A percentile compares a stretch with the other conserved stretches of the same genome.
These are phyloP conservation scores for Desoria tigrina DNA, from an alignment of 2,888 invertebrate genomes.

Conservation along the genomic window DNA sequence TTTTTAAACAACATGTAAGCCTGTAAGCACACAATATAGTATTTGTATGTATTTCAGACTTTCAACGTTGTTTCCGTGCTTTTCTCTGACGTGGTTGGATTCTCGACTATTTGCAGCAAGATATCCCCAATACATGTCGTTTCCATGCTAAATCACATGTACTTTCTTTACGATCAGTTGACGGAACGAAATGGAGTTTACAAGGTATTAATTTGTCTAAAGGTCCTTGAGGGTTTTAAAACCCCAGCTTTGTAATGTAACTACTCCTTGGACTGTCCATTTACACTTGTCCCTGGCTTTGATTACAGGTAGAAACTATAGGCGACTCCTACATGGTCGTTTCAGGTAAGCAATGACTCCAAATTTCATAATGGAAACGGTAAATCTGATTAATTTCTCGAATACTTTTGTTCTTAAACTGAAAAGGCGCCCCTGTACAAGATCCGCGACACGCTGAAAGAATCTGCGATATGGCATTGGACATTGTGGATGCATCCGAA, in stretches of 20 bases:
- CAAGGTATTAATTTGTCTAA: conserved; percentile 66
- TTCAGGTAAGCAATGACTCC: conserved; percentile 74
- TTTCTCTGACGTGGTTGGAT: conserved; percentile 82
- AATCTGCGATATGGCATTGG: conserved; percentile 92
- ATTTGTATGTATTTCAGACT: conserved; percentile 2
- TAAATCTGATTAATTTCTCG: too few species aligned
- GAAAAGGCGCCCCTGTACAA: too few species aligned
- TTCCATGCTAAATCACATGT: conserved; percentile 95
- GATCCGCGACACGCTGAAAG: conserved; percentile 86
- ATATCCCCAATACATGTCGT: conserved; percentile 98
- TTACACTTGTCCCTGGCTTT: too few species aligned
- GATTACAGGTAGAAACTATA: conserved; percentile 85
- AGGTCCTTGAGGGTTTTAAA: background rate
- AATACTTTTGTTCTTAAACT: too few species aligned
- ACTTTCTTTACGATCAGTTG: conserved; percentile 90
- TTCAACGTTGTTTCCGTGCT: conserved; percentile 9
- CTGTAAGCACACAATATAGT: too few species aligned
- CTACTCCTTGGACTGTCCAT: too few species aligned
- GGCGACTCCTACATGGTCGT: conserved; percentile 99
- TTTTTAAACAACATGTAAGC: conserved; percentile 2
- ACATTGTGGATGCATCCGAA: conserved; percentile 88
- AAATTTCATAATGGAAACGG: too few species aligned
- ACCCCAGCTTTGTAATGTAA: background rate
- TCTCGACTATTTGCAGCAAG: conserved; percentile 93
- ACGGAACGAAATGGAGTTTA: conserved; percentile 91